Evolutionary conservation across 2,113 vertebrate genomes (phyloP), one percentile per base, ranked within the genome.

Genomic region (Merops nubicus): DNA sequence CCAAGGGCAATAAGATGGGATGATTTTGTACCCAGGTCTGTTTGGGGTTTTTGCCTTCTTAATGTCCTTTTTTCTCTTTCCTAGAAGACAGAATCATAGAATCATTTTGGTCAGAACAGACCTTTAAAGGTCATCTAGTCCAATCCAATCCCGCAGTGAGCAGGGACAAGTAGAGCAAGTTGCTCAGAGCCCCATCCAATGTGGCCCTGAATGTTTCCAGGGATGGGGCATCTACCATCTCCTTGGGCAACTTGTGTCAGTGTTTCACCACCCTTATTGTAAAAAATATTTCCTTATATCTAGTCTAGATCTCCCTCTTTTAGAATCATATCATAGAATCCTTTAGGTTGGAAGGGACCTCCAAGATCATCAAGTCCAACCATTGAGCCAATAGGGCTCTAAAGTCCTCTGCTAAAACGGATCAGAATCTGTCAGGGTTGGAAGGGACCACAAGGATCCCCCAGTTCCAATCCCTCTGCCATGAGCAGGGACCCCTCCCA

Each of bases 191-290:
- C 23, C 14, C 1, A 1, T 45, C 57, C 45, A 78, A 3, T 12
- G 5, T 36, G 18, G 13, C 14, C 21, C 65, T 47, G 43, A 42
- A 42, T 7, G 4, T 45, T 77, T 26, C 33, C 36, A 45, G 19
- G 33, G 28, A 38, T n/a, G 33, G 13, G 6, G 19, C 7, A 43
- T 15, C 40, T 5, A 21, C 0, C 3, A 7, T 15, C 59, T 38
- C 31, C 29, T 68, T 74, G 34, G 54, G 12, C 18, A 75, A 21
- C 5, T 12, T 69, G 12, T 36, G 13, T 8, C 75, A 68, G 17
- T 0, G 0, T 16, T 14, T 75, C 31, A 15, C 4, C 29, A 47
- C 17, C 23, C 14, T 62, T 54, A 54, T 0, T 6, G 14, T 33
- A 50, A 85, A 69, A 23, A 57, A 6, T 19, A 34, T 20, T 33